Evolutionary conservation across 2,888 invertebrate species (phyloP), one percentile per base, ranked within the genome.

Genomic region (Cheilosia scutellata): DNA sequence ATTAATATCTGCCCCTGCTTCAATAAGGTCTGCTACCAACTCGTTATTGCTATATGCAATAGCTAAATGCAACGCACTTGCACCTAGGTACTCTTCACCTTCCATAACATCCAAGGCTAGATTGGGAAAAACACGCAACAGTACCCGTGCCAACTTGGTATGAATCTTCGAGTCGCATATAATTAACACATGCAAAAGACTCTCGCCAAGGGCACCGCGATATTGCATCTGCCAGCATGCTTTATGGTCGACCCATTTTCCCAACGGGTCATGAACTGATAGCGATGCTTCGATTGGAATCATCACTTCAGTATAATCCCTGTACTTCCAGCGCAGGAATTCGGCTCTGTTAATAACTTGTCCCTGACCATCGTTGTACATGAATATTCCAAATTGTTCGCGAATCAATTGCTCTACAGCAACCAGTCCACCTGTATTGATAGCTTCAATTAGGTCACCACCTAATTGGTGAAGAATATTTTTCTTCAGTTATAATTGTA

Each of bases 221-320:
- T 97, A 97, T 90, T 97, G 97, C 96, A 99, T 97, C 92, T 98
- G 97, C 99, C 99, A 99, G 91, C 99, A 98, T 0, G 98, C 98
- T 88, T 96, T 96, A 92, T 98, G 98, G 90, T 98, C 97, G 87
- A 94, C 94, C 97, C 97, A 97, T 90, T 96, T 96, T 0, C 96
- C 96, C 29, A 98, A 93, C 0, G 98, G 97, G 91, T 98, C 98
- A 90, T 97, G 96, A 0, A 95, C 95, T 29, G 97, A 96, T 0
- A 97, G 93, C 0, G 96, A 96, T 0, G 97, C 96, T 91, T 97
- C 97, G 80, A 97, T 97, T 5, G 97, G 97, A 74, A 97, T 93
- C n/a, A 96, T 95, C 5, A 95, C 96, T 93, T 96, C 96, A 88
- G 96, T 96, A 89, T 96, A 95, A 89, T 97, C 97, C 40, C 97